These are phyloP conservation scores for Clarias macrocephalus DNA, from an alignment of 2,113 vertebrate species.

Conservation along the genomic window DNA sequence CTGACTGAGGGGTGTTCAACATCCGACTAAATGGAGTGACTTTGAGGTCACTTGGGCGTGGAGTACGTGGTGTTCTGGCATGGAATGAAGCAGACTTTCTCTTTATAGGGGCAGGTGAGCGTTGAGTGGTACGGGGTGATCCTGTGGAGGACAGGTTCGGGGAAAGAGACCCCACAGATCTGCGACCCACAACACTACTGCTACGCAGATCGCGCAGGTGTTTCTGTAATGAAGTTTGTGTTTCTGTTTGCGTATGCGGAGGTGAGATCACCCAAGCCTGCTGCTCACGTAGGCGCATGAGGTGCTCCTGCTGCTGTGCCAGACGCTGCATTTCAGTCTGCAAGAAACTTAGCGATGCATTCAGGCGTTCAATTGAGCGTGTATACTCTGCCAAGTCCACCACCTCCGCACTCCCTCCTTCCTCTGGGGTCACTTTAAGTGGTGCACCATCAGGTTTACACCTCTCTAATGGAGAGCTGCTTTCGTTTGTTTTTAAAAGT, in stretches of 20 bases:
- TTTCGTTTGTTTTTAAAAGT: slow-evolving; percentile 5
- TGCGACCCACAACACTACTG: slow-evolving; percentile 72
- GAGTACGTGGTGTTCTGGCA: slow-evolving; percentile 83
- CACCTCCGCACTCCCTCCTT: slow-evolving; percentile 76
- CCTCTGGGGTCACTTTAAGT: slow-evolving; percentile 84
- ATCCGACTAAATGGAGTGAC: slow-evolving; percentile 89
- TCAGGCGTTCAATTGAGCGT: slow-evolving; percentile 90
- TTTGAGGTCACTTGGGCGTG: slow-evolving; percentile 90
- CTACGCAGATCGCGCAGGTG: slow-evolving; percentile 82
- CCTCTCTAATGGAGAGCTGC: slow-evolving; percentile 62
- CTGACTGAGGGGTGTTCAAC: slow-evolving; percentile 88
- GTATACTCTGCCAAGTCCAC: slow-evolving; percentile 89
- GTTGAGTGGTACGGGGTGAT: slow-evolving; percentile 78
- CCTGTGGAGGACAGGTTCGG: slow-evolving; percentile 77
- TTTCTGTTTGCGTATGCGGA: slow-evolving; percentile 64
- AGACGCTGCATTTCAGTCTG: slow-evolving; percentile 97
- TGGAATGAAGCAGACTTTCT: slow-evolving; percentile 85
- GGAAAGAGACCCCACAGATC: slow-evolving; percentile 79
- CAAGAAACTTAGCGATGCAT: slow-evolving; percentile 87
- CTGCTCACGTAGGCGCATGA: slow-evolving; percentile 94
- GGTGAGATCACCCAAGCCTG: slow-evolving; percentile 92
- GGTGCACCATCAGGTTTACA: slow-evolving; percentile 77
- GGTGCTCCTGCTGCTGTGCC: slow-evolving; percentile 90
- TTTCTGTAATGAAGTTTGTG: slow-evolving; percentile 84
- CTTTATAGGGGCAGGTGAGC: slow-evolving; percentile 82